Evolutionary conservation across 2,797 vertebrate species (phyloP).

Genomic region (Sebastes matsubarae): DNA sequence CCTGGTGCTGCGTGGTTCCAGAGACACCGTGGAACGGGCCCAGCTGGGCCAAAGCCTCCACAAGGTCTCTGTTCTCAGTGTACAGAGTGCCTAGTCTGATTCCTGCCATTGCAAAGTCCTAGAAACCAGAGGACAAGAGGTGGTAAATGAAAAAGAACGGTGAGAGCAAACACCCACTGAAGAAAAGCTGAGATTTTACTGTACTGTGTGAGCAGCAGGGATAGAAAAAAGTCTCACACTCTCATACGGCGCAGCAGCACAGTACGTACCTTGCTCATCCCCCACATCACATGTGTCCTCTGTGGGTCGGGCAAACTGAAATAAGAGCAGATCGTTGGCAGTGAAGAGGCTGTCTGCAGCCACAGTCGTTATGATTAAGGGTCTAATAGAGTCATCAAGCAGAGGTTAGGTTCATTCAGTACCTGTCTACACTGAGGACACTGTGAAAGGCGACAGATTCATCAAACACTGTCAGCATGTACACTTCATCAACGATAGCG

Average conservation of each 20-base stretch:
- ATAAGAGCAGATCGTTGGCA: conserved; percentile 50
- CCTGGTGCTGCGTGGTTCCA: conserved; percentile 89
- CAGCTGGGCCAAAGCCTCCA: conserved; percentile 89
- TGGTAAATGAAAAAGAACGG: background rate
- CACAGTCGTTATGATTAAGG: conserved; percentile 42
- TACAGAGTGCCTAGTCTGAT: conserved; percentile 91
- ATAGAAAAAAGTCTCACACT: conserved; percentile 20
- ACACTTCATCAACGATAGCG: conserved; percentile 93
- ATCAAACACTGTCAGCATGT: conserved; percentile 96
- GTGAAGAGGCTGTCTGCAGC: conserved; percentile 40
- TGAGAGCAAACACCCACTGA: background rate
- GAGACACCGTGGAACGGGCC: conserved; percentile 89
- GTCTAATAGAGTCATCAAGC: conserved; percentile 32
- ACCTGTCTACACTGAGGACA: conserved; percentile 91
- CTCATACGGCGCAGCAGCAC: background rate
- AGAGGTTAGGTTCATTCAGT: conserved; percentile 49
- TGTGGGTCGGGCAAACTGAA: conserved; percentile 94
- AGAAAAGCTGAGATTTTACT: conserved; percentile 11
- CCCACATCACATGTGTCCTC: conserved; percentile 97
- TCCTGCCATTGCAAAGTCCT: conserved; percentile 95
- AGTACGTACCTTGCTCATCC: conserved; percentile 90
- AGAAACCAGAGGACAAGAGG: conserved; percentile 1
- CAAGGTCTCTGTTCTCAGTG: conserved; percentile 89
- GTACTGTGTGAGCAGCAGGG: background rate
- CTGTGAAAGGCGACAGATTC: conserved; percentile 87